phyloP scores from a whole-genome alignment of 2,888 invertebrate genomes.

The Chamaedrilus cognettii region DNA sequence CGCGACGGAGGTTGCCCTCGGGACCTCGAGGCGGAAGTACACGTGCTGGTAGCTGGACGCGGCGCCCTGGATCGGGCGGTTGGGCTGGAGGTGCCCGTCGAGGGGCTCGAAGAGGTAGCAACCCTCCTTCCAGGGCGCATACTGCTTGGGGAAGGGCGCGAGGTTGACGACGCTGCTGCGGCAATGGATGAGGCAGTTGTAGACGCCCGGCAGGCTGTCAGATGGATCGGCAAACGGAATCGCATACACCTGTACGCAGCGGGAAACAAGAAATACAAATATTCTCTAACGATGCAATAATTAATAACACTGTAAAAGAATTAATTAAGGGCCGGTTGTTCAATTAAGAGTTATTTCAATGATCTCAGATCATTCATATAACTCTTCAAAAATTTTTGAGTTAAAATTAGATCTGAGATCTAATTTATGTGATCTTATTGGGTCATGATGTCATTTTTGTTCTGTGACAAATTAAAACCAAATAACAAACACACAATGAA shows the following conservation, averaged over 20 bases:
- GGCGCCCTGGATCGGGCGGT: slow-evolving; percentile 36
- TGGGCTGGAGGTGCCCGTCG: slow-evolving; percentile 34
- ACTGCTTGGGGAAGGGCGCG: slow-evolving; percentile 58
- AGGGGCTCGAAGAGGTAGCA: slow-evolving; percentile 57
- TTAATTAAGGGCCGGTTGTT: too few species aligned
- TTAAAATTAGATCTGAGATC: too few species aligned
- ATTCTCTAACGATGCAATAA: background rate
- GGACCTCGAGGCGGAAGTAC: slow-evolving; percentile 47
- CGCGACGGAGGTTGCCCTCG: slow-evolving; percentile 56
- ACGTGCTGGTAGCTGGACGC: slow-evolving; percentile 33
- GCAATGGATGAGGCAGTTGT: slow-evolving; percentile 59
- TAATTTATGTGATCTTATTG: too few species aligned
- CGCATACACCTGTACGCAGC: slow-evolving; percentile 57
- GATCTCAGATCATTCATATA: too few species aligned
- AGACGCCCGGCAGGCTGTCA: slow-evolving; percentile 58
- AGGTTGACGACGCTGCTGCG: slow-evolving; percentile 39
- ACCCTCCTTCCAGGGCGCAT: slow-evolving; percentile 60
- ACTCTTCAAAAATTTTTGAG: too few species aligned
- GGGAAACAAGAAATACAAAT: slow-evolving; percentile 10
- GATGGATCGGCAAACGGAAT: slow-evolving; percentile 51
- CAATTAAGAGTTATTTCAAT: too few species aligned
- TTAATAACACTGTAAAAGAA: too few species aligned
- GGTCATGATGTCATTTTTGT: too few species aligned
- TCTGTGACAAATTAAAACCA: too few species aligned
- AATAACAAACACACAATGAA: too few species aligned